Percentiles rank a stretch among this genome's conserved stretches.
phyloP scores from a whole-genome alignment of 2,113 vertebrate genomes.

The Psettodes erumei region DNA sequence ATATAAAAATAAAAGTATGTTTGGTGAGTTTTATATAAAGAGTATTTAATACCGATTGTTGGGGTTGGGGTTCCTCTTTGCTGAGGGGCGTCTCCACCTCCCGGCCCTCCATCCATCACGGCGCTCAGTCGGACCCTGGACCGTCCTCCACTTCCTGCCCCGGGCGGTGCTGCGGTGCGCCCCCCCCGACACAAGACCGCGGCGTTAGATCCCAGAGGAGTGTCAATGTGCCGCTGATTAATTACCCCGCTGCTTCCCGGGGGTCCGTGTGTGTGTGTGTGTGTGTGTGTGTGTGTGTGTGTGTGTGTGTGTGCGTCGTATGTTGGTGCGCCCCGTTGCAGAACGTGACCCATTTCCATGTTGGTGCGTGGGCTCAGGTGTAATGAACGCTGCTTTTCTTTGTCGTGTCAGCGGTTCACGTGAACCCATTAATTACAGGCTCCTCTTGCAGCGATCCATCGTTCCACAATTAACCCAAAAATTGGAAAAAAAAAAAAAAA shows the following conservation, averaged over 20 bases:
- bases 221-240: conserved; percentile 4
- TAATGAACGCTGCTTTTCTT: too few relatives aligned
- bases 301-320: not conserved
- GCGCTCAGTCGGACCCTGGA: not conserved
- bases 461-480: too few relatives aligned
- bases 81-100: not conserved
- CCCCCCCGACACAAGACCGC: too few relatives aligned
- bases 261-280: not conserved
- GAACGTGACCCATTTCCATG: not conserved
- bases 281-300: not conserved
- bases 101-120: not conserved
- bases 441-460: too few relatives aligned
- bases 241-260: not conserved
- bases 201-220: not conserved
- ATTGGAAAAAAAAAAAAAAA: too few relatives aligned
- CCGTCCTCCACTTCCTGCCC: not conserved
- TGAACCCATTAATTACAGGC: not conserved
- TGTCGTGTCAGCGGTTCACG: not conserved
- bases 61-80: not conserved
- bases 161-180: not conserved
- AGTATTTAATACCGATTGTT: too few relatives aligned
- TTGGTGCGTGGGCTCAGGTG: not conserved
- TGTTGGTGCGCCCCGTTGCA: not conserved
- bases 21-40: too few relatives aligned
- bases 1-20: too few relatives aligned